Evolutionary conservation across 2,797 vertebrate genomes (phyloP), one percentile per base, ranked within the genome.

Genomic region (Amphiprion clarkii): DNA sequence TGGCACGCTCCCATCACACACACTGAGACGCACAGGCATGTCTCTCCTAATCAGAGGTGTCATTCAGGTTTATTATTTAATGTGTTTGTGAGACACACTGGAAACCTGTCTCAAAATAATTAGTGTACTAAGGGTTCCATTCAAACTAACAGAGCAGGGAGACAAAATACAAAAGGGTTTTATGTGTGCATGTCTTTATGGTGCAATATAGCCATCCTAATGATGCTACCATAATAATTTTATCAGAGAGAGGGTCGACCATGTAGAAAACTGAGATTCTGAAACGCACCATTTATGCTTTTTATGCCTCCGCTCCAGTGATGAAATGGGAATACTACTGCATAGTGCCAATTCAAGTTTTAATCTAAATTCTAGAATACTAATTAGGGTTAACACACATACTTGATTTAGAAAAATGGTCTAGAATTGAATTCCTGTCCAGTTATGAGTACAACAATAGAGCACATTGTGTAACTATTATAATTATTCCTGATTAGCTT

Each of bases 31-130:
- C 6, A 40, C 33, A 10, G n/a, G 21, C n/a, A 25, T 29, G 13
- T 51, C 12, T 48, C 33, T 54, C 27, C 67, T 58, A 53, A 67
- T 76, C 42, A 76, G 11, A 51, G 27, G 25, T 64, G 56, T 27
- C 68, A 61, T 55, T 83, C 39, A 48, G 13, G 33, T 60, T 53
- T 53, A 36, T 49, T 49, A 27, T 64, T 33, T 46, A 61, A 10
- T 60, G 39, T 16, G 42, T 44, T 44, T 49, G 25, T 63, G 4
- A 33, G 53, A 67, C 44, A 71, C 3, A 60, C 5, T 48, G 36
- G 9, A 42, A 63, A 44, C 11, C 27, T 39, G 10, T 36, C 21
- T 29, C 21, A 5, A 23, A 56, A 62, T 14, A 6, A 48, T 57
- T 9, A 55, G 53, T 17, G 7, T 44, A 48, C n/a, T 46, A 11